Percentiles rank a stretch among this genome's conserved stretches.
phyloP scores from a whole-genome alignment of 2,888 invertebrate genomes.

The Trachelus tabidus region DNA sequence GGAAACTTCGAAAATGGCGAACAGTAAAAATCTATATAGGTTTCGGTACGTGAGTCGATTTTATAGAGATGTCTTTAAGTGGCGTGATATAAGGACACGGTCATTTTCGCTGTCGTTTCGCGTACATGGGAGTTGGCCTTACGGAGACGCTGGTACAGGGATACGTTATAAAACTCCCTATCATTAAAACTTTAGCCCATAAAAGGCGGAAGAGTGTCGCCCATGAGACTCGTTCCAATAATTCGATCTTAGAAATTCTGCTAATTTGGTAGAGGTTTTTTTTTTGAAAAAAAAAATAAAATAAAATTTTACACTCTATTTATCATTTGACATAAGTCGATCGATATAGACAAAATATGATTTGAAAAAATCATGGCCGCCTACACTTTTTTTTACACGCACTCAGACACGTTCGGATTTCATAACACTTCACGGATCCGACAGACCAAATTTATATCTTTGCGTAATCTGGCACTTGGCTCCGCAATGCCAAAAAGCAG shows the following conservation, averaged over 20 bases:
- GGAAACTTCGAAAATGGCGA: background rate
- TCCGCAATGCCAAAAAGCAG: no score
- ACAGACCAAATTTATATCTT: no score
- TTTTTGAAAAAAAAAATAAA: no score
- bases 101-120: background rate
- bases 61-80: slow-evolving; percentile 6
- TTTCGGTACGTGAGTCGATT: slow-evolving; percentile 5
- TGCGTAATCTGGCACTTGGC: no score
- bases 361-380: no score
- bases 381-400: no score
- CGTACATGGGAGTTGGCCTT: slow-evolving; percentile 9
- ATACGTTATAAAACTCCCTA: background rate
- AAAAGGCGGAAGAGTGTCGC: slow-evolving; percentile 21
- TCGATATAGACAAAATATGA: no score
- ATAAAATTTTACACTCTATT: no score
- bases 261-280: background rate
- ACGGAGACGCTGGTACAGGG: background rate
- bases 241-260: slow-evolving; percentile 12
- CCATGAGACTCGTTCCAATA: slow-evolving; percentile 19
- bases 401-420: no score
- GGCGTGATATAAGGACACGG: background rate
- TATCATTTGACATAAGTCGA: background rate
- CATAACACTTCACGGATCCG: background rate
- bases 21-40: slow-evolving; percentile 5
- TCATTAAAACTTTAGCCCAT: slow-evolving; percentile 21